Conservation (phyloP, 2,797 vertebrate genomes). For the Lepus oiostolus region DNA sequence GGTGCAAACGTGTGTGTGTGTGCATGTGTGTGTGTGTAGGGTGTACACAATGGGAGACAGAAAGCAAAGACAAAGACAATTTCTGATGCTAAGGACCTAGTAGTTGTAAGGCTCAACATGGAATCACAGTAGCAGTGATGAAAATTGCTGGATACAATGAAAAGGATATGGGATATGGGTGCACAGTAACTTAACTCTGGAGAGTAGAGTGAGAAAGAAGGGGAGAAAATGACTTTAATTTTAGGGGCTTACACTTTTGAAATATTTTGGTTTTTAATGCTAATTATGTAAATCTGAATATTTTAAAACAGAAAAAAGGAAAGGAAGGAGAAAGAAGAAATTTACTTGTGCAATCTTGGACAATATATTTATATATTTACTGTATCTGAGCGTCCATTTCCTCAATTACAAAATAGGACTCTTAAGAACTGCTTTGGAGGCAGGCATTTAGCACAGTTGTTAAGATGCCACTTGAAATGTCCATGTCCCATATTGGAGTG, state of each 20-base stretch:
- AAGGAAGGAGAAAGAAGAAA: neutral
- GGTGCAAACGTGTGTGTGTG: neutral
- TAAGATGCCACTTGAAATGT: too few species aligned
- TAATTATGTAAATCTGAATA: neutral
- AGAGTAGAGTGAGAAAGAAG: neutral
- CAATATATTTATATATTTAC: constrained; percentile 1
- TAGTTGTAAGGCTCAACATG: neutral
- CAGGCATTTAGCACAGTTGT: too few species aligned
- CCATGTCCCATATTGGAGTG: too few species aligned
- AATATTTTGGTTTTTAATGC: neutral
- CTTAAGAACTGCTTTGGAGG: neutral
- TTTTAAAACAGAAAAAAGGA: neutral
- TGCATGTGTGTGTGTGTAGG: too few species aligned
- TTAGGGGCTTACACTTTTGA: neutral
- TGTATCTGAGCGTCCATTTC: neutral
- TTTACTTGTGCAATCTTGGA: neutral
- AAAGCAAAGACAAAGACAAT: constrained; percentile 1
- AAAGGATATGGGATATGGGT: neutral
- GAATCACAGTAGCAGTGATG: neutral
- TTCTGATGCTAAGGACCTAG: neutral
- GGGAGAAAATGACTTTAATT: neutral
- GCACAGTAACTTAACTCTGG: neutral
- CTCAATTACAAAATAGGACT: constrained; percentile 30
- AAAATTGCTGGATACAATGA: neutral
- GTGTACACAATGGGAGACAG: neutral